These are phyloP conservation scores for Parambassis ranga DNA, from an alignment of 2,797 vertebrate species.

Conservation along the genomic window DNA sequence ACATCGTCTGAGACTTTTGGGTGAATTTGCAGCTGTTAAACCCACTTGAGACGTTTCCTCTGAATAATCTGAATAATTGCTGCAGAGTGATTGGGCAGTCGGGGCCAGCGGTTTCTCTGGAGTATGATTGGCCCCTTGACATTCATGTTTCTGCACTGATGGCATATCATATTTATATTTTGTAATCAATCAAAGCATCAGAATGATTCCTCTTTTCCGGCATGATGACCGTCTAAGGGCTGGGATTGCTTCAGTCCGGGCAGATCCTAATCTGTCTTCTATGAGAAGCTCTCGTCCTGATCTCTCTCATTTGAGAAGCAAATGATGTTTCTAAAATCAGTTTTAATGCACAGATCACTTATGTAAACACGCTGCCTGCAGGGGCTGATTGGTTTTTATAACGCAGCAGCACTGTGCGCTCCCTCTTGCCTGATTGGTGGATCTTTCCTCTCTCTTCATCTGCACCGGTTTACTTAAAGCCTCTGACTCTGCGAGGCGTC, in stretches of 20 bases:
- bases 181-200: constrained; percentile 19
- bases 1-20: background rate
- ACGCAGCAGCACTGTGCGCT: constrained; percentile 2
- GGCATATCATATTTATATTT: constrained; percentile 15
- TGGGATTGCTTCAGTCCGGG: background rate
- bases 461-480: constrained; percentile 37
- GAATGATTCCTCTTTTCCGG: background rate
- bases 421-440: constrained; percentile 43
- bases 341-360: background rate
- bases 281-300: background rate
- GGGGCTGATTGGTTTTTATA: constrained; percentile 12
- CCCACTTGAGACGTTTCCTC: constrained; percentile 29
- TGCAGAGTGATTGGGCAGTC: constrained; percentile 29
- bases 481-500: constrained; percentile 47
- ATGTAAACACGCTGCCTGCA: background rate
- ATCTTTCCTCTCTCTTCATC: constrained; percentile 17
- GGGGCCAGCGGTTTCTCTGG: constrained; percentile 1
- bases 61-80: constrained; percentile 49
- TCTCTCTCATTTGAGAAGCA: background rate
- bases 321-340: constrained; percentile 4
- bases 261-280: background rate
- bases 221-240: background rate
- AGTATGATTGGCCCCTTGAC: constrained; percentile 50
- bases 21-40: constrained; percentile 19
- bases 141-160: constrained; percentile 34